A percentile compares a stretch with the other conserved stretches of the same genome.
Conservation (phyloP, 2,888 invertebrate genomes). For the Tenthredo livida region DNA sequence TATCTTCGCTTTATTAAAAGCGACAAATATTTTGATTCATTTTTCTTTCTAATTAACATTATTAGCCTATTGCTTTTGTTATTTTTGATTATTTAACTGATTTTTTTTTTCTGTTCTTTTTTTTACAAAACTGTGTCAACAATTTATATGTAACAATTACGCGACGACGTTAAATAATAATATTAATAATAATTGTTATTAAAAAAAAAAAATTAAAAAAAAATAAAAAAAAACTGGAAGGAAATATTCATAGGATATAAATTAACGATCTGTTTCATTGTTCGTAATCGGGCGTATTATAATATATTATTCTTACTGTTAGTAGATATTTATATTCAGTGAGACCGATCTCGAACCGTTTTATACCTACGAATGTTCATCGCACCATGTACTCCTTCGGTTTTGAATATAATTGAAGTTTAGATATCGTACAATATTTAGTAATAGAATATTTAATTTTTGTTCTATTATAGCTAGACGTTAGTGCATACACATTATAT, state of each 20-base stretch:
- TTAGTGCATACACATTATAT: neutral
- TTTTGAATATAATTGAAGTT: neutral
- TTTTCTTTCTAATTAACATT: neutral
- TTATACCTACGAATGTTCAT: conserved; percentile 5
- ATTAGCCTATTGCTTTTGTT: neutral
- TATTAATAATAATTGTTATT: neutral
- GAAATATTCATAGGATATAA: neutral
- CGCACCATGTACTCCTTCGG: neutral
- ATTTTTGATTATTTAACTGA: neutral
- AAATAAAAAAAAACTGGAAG: neutral
- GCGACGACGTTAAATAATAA: conserved; percentile 15
- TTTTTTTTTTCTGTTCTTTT: neutral
- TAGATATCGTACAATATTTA: neutral
- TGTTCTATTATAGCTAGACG: neutral
- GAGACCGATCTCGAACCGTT: conserved; percentile 4
- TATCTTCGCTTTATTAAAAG: neutral
- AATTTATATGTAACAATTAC: conserved; percentile 19
- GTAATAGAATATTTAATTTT: neutral
- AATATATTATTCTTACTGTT: neutral
- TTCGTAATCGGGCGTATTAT: neutral
- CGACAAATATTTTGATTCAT: neutral
- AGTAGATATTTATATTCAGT: neutral
- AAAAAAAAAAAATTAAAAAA: neutral
- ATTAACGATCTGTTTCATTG: neutral
- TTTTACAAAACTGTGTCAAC: conserved; percentile 23